Conservation (phyloP, 1,140 invertebrate species). For the Macrobrachium rosenbergii region DNA sequence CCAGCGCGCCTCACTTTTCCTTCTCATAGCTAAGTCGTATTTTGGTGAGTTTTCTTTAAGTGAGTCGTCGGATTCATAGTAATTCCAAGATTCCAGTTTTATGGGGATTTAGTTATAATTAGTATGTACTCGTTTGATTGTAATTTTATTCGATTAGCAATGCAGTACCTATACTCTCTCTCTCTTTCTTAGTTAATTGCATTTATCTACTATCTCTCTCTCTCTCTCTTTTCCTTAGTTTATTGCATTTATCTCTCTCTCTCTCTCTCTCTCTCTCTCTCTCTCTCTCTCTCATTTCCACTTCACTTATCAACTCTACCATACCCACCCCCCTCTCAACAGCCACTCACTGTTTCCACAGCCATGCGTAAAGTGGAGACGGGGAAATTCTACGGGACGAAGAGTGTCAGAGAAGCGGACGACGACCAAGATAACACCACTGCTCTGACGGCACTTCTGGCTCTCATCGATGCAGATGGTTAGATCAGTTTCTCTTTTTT, state of each 20-base stretch:
- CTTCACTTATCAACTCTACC: constrained; percentile 10
- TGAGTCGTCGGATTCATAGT: background rate
- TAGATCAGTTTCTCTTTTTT: background rate
- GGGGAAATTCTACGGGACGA: constrained; percentile 47
- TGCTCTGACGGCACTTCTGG: constrained; percentile 38
- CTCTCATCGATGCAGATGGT: constrained; percentile 50
- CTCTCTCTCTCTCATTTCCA: background rate
- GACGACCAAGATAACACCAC: constrained; percentile 46
- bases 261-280: background rate
- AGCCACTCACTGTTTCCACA: background rate
- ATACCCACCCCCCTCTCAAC: background rate
- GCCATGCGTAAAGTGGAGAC: constrained; percentile 55
- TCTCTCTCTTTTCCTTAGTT: background rate
- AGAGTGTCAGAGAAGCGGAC: constrained; percentile 53
- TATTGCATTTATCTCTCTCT: background rate
- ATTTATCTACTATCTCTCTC: background rate
- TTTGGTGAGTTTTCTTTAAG: constrained; percentile 33
- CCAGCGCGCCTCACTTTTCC: constrained; percentile 51
- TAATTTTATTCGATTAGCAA: background rate
- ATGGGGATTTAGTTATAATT: background rate
- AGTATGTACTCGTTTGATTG: constrained; percentile 17
- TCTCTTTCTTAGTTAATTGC: background rate
- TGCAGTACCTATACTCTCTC: background rate
- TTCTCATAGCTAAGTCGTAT: constrained; percentile 50
- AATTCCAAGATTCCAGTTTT: background rate